These are phyloP conservation scores for Penaeus japonicus DNA, from an alignment of 1,140 invertebrate species.

Conservation along the genomic window DNA sequence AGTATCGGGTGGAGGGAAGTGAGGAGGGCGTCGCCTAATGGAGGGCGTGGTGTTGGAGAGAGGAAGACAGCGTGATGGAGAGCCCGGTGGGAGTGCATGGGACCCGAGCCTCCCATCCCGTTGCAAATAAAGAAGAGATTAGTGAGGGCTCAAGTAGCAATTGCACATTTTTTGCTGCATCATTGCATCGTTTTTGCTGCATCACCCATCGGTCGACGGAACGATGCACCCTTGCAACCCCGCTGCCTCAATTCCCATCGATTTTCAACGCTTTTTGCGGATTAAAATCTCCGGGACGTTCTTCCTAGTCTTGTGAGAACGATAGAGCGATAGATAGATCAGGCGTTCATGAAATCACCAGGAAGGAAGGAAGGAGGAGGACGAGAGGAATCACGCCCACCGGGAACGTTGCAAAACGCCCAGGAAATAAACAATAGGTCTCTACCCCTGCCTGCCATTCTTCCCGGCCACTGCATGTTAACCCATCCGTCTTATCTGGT, in stretches of 20 bases:
- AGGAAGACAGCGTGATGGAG: not conserved
- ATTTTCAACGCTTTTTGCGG: too few species aligned
- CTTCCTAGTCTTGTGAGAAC: too few species aligned
- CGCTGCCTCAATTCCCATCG: not conserved
- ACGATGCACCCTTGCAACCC: conserved; percentile 33
- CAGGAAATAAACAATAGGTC: conserved; percentile 31
- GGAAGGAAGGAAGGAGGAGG: not conserved
- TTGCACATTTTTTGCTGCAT: conserved; percentile 52
- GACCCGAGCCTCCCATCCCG: not conserved
- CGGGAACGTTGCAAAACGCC: not conserved
- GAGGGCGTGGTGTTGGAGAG: too few species aligned
- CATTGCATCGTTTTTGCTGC: conserved; percentile 50
- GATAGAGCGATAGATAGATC: too few species aligned
- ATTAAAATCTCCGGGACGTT: too few species aligned
- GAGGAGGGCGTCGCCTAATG: too few species aligned
- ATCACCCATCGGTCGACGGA: conserved; percentile 39
- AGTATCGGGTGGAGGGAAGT: too few species aligned
- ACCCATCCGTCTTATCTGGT: conserved; percentile 40
- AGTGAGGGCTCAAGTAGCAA: conserved; percentile 56
- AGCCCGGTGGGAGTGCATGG: conserved; percentile 6
- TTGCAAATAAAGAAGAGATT: conserved; percentile 55
- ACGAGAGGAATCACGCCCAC: not conserved
- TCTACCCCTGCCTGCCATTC: not conserved
- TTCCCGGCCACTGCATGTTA: conserved; percentile 28
- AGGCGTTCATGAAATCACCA: not conserved